phyloP scores from a whole-genome alignment of 2,113 vertebrate genomes.

The Riparia riparia region DNA sequence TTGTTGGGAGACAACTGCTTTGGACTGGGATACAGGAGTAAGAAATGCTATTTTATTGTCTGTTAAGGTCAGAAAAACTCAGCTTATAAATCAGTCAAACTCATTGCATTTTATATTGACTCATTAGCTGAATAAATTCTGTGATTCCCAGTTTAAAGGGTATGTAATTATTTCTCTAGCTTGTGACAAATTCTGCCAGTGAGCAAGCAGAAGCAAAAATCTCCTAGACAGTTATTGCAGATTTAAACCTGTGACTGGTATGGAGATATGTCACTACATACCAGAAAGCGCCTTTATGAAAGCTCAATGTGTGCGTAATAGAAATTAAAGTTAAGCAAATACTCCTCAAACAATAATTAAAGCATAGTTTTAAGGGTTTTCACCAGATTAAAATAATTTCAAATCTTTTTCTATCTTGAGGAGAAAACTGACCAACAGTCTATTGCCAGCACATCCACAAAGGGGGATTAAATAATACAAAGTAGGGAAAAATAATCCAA shows the following conservation, averaged over 20 bases:
- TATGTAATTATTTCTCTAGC: background rate
- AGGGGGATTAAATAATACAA: background rate
- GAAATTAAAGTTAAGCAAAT: background rate
- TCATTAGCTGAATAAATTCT: background rate
- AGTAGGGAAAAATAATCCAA: background rate
- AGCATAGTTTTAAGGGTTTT: rapidly evolving
- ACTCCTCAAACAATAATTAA: background rate
- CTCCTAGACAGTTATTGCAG: background rate
- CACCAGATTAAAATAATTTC: background rate
- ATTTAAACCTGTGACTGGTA: background rate
- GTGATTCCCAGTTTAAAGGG: background rate
- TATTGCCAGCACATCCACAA: background rate
- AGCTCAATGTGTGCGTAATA: background rate
- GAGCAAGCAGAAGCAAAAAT: background rate
- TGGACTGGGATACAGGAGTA: background rate
- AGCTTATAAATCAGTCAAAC: background rate
- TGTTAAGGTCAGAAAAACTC: background rate
- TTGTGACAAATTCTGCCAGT: background rate
- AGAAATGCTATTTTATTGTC: background rate
- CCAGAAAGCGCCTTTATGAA: background rate
- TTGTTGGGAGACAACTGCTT: background rate
- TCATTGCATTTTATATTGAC: background rate
- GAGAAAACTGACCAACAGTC: background rate
- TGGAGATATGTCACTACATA: background rate
- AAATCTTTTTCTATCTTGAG: background rate